Conservation (phyloP, 2,113 vertebrate species). For the Phalacrocorax carbo region DNA sequence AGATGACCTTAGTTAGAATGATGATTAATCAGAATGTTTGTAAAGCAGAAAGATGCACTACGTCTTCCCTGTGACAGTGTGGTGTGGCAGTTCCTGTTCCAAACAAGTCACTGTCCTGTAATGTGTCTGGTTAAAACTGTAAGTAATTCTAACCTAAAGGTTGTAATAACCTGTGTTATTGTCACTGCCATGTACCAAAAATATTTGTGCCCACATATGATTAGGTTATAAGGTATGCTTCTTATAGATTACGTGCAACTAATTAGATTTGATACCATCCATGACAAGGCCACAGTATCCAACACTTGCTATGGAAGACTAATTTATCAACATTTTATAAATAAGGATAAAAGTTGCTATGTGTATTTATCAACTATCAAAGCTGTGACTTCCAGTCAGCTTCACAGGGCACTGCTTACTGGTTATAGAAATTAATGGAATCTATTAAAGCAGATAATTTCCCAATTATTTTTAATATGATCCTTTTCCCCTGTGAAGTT, state of each 20-base stretch:
- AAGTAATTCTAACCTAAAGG: background rate
- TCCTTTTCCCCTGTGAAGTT: background rate
- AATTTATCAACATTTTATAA: background rate
- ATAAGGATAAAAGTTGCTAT: background rate
- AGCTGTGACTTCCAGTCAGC: background rate
- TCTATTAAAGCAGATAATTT: background rate
- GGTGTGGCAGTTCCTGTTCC: background rate
- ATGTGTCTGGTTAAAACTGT: background rate
- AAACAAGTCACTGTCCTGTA: background rate
- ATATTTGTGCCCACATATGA: background rate
- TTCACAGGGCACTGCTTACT: background rate
- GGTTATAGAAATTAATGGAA: background rate
- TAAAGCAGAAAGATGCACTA: background rate
- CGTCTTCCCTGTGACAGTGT: background rate
- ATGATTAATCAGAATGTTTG: background rate
- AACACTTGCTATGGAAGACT: background rate
- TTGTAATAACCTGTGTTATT: background rate
- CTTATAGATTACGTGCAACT: fast-evolving
- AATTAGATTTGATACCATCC: fast-evolving
- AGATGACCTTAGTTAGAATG: background rate
- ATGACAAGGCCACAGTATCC: background rate
- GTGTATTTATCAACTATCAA: background rate
- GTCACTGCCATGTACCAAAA: background rate
- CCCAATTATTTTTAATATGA: background rate
- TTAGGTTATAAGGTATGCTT: background rate